Conservation (phyloP, 2,797 vertebrate genomes). For the Oceanodroma leucorhoa region DNA sequence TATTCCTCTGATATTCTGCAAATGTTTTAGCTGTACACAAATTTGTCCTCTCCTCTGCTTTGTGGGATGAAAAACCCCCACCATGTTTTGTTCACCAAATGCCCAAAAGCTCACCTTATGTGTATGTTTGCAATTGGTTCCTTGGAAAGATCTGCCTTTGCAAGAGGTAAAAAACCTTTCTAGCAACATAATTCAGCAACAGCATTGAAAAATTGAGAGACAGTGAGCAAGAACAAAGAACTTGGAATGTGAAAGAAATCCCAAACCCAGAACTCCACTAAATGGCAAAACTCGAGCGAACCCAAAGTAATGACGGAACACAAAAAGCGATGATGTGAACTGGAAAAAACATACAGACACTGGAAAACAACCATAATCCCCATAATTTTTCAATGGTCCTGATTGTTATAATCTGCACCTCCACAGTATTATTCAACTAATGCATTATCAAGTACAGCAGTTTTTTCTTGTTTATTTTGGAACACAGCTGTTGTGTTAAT, state of each 20-base stretch:
- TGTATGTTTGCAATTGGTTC: neutral
- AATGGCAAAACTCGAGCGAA: neutral
- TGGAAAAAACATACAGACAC: neutral
- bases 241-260: neutral
- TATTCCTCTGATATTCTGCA: neutral
- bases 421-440: neutral
- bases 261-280: neutral
- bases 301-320: neutral
- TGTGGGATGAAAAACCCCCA: accelerated
- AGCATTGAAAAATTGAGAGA: neutral
- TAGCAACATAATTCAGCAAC: neutral
- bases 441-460: slow-evolving; percentile 20
- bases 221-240: neutral
- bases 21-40: neutral
- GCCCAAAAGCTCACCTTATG: neutral
- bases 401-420: slow-evolving; percentile 48
- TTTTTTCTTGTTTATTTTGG: slow-evolving; percentile 27
- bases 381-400: slow-evolving; percentile 30
- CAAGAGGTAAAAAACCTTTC: neutral
- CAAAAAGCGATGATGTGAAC: neutral
- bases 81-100: neutral
- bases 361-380: neutral
- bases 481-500: slow-evolving; percentile 56
- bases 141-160: neutral
- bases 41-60: neutral